Evolutionary conservation across 2,797 vertebrate genomes (phyloP).

Genomic region (Babyrousa celebensis): DNA sequence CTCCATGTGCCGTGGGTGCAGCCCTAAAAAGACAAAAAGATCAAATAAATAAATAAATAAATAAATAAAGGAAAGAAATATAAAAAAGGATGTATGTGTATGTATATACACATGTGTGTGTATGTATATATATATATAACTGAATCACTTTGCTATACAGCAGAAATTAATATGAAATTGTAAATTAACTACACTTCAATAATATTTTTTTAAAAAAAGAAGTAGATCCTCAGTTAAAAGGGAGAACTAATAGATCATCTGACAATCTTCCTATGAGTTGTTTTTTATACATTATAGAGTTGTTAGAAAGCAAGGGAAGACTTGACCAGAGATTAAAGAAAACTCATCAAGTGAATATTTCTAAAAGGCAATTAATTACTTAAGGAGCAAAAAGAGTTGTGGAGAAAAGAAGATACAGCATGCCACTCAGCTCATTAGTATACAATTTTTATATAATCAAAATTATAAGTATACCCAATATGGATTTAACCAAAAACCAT

Average conservation of each 20-base stretch:
- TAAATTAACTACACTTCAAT: too few relatives aligned
- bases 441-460: background rate
- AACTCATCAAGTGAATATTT: background rate
- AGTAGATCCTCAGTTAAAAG: background rate
- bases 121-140: too few relatives aligned
- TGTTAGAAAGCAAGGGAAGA: conserved; percentile 11
- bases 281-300: background rate
- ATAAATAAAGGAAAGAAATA: too few relatives aligned
- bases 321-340: background rate
- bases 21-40: too few relatives aligned
- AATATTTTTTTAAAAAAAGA: too few relatives aligned
- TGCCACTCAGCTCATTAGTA: background rate
- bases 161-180: too few relatives aligned
- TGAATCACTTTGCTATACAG: too few relatives aligned
- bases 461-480: conserved; percentile 44
- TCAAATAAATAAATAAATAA: too few relatives aligned
- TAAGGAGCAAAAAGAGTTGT: background rate
- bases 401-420: background rate
- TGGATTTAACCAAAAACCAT: background rate
- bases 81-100: too few relatives aligned
- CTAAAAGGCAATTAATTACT: background rate
- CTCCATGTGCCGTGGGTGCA: too few relatives aligned
- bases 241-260: background rate
- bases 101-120: too few relatives aligned
- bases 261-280: background rate